A percentile compares a stretch with the other conserved stretches of the same genome.
Conservation (phyloP, 2,797 vertebrate genomes). For the Platyrinchus mystaceus region DNA sequence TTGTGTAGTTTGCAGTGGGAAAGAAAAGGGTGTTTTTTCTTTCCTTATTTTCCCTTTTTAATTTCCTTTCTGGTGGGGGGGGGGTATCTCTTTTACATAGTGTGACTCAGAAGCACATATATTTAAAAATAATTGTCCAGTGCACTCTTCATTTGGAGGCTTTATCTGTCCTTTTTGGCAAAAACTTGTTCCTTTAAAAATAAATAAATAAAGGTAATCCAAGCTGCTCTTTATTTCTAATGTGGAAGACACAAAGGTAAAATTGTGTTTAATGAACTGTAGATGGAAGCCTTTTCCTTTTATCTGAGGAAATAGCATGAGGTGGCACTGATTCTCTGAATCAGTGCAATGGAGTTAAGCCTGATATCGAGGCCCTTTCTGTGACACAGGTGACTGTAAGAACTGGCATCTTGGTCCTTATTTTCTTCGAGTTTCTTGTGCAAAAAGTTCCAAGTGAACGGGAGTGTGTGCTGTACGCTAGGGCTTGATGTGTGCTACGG, state of each 20-base stretch:
- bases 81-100: neutral
- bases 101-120: neutral
- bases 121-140: neutral
- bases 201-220: neutral
- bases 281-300: constrained; percentile 39
- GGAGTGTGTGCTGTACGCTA: neutral
- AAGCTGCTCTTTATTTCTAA: neutral
- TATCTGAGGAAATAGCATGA: neutral
- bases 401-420: neutral
- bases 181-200: neutral
- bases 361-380: neutral
- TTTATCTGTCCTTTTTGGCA: neutral
- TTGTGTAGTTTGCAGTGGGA: neutral
- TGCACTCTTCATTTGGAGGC: neutral
- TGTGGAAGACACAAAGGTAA: neutral
- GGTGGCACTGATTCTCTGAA: neutral
- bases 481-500: neutral
- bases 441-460: neutral
- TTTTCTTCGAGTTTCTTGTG: neutral
- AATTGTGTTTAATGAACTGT: neutral
- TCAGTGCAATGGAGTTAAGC: neutral
- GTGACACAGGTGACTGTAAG: neutral
- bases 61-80: neutral
- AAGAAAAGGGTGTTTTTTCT: neutral
- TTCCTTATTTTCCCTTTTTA: neutral